Percentiles rank a stretch among this genome's conserved stretches.
These are phyloP conservation scores for Heterodera carotae DNA, from an alignment of 1,140 invertebrate species.

Conservation along the genomic window DNA sequence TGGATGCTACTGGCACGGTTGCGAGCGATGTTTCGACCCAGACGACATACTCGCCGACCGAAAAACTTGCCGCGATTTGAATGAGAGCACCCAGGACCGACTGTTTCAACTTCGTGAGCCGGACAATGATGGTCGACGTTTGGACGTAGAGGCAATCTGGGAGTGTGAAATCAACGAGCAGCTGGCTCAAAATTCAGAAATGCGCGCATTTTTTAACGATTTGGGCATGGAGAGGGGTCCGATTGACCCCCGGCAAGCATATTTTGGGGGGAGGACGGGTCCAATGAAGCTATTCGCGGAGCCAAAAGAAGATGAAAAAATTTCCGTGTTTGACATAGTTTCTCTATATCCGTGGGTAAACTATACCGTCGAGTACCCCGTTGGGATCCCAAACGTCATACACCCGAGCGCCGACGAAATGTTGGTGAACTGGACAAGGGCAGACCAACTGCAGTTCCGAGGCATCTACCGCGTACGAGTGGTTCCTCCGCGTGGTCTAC, in stretches of 20 bases:
- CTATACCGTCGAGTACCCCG: neutral
- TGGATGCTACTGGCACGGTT: slow-evolving; percentile 5
- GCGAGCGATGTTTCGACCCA: neutral
- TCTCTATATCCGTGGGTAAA: neutral
- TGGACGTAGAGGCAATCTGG: too few species aligned
- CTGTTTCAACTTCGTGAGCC: neutral
- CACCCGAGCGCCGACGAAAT: neutral
- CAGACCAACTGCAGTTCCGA: neutral
- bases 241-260: too few species aligned
- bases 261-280: too few species aligned
- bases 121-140: neutral
- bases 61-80: neutral
- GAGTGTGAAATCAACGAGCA: too few species aligned
- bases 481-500: neutral
- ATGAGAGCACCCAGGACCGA: neutral
- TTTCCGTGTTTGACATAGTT: neutral
- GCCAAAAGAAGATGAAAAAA: too few species aligned
- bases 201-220: too few species aligned
- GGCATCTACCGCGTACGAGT: neutral
- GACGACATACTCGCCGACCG: neutral
- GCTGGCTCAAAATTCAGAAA: too few species aligned
- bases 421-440: neutral
- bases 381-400: neutral
- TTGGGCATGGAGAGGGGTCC: too few species aligned
- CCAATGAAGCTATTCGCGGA: too few species aligned